These are phyloP conservation scores for Vombatus ursinus DNA, from an alignment of 2,113 vertebrate species.

Conservation along the genomic window DNA sequence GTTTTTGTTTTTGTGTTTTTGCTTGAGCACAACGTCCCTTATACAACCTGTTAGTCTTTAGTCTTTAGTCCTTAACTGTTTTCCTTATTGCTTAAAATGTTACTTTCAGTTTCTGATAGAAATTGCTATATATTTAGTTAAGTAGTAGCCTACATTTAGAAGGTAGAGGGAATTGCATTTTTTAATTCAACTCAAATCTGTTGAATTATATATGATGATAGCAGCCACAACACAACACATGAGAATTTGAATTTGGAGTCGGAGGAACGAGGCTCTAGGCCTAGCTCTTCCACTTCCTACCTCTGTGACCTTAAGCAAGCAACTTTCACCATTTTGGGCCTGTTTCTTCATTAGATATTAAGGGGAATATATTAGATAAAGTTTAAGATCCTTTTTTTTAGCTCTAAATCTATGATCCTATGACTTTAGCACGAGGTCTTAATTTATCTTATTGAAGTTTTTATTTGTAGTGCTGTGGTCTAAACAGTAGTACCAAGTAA, in stretches of 20 bases:
- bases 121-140: not conserved
- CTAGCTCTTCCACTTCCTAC: not conserved
- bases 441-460: not conserved
- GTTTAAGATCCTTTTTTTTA: not conserved
- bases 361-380: not conserved
- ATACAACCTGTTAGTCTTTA: not conserved
- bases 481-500: not conserved
- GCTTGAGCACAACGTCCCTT: not conserved
- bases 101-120: not conserved
- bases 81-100: not conserved
- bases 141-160: not conserved
- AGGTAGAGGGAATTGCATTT: not conserved
- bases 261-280: too few relatives aligned
- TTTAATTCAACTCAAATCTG: not conserved
- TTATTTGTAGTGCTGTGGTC: not conserved
- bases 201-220: not conserved
- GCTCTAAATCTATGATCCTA: not conserved
- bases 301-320: not conserved
- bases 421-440: not conserved
- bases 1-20: not conserved
- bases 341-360: not conserved
- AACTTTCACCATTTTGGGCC: not conserved
- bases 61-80: not conserved
- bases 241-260: not conserved
- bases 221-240: not conserved